Evolutionary conservation across 2,888 invertebrate species (phyloP).

Genomic region (Dastarcus helophoroides): DNA sequence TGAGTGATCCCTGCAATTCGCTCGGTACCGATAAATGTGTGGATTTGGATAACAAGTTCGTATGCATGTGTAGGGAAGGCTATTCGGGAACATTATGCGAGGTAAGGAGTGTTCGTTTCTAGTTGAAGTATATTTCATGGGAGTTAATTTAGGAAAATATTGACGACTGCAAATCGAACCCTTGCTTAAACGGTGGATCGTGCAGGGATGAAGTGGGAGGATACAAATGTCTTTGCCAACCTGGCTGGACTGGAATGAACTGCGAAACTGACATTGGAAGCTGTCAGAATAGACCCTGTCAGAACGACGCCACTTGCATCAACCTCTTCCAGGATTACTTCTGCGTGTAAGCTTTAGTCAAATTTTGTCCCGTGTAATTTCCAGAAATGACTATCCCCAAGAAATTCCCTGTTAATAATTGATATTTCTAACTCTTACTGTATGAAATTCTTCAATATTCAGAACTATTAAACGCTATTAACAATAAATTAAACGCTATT

Average conservation of each 20-base stretch:
- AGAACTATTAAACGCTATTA: no score
- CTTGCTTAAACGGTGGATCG: conserved; percentile 80
- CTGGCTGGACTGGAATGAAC: conserved; percentile 77
- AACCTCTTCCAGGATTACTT: conserved; percentile 83
- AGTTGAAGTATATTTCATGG: neutral
- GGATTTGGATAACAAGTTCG: conserved; percentile 76
- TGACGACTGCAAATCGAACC: conserved; percentile 74
- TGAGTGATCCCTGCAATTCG: conserved; percentile 82
- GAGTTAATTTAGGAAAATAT: conserved; percentile 57
- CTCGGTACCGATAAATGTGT: conserved; percentile 83
- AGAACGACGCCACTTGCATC: conserved; percentile 85
- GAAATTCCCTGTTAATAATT: no score
- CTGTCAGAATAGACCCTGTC: conserved; percentile 78
- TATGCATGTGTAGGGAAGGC: conserved; percentile 82
- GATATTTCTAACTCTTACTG: no score
- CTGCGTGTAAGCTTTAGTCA: conserved; percentile 62
- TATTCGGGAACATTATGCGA: conserved; percentile 78
- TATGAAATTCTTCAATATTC: no score
- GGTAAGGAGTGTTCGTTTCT: conserved; percentile 28
- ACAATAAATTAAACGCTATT: no score
- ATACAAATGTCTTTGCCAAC: conserved; percentile 70
- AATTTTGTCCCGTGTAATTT: neutral
- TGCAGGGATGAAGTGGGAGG: conserved; percentile 78
- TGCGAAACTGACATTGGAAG: conserved; percentile 83
- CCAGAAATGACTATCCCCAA: neutral